A percentile compares a stretch with the other conserved stretches of the same genome.
Evolutionary conservation across 1,140 invertebrate genomes (phyloP).

Genomic region (Hermatobates lingyangjiaoensis): DNA sequence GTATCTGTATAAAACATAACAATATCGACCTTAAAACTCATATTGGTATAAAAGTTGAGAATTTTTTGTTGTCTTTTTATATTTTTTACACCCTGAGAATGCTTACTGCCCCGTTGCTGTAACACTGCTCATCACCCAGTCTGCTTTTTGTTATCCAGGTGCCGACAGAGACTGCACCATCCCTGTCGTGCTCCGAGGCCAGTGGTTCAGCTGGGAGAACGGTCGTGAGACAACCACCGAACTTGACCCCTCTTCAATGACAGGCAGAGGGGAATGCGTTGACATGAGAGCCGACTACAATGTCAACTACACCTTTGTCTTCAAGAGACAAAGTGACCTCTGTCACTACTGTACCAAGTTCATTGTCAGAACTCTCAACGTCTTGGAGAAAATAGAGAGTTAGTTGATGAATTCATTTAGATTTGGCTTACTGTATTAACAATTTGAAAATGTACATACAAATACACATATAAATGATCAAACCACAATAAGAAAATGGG

Average conservation of each 20-base stretch:
- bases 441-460: background rate
- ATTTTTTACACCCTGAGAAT: too few relatives aligned
- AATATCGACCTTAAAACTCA: too few relatives aligned
- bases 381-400: slow-evolving; percentile 76
- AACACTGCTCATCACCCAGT: too few relatives aligned
- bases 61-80: too few relatives aligned
- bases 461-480: too few relatives aligned
- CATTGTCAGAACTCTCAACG: slow-evolving; percentile 69
- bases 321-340: slow-evolving; percentile 33
- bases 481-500: too few relatives aligned
- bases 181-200: slow-evolving; percentile 54
- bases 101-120: too few relatives aligned
- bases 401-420: slow-evolving; percentile 21
- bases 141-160: too few relatives aligned
- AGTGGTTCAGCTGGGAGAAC: slow-evolving; percentile 83
- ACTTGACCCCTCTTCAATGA: slow-evolving; percentile 59
- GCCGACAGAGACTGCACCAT: slow-evolving; percentile 34
- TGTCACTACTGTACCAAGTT: slow-evolving; percentile 76
- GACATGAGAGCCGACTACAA: slow-evolving; percentile 48
- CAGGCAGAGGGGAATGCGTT: slow-evolving; percentile 45
- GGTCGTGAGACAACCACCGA: slow-evolving; percentile 63
- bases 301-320: slow-evolving; percentile 73
- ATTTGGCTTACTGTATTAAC: background rate
- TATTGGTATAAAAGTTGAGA: too few relatives aligned
- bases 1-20: too few relatives aligned